A percentile compares a stretch with the other conserved stretches of the same genome.
Conservation (phyloP, 2,888 invertebrate genomes). For the Chaetoderma sp. region DNA sequence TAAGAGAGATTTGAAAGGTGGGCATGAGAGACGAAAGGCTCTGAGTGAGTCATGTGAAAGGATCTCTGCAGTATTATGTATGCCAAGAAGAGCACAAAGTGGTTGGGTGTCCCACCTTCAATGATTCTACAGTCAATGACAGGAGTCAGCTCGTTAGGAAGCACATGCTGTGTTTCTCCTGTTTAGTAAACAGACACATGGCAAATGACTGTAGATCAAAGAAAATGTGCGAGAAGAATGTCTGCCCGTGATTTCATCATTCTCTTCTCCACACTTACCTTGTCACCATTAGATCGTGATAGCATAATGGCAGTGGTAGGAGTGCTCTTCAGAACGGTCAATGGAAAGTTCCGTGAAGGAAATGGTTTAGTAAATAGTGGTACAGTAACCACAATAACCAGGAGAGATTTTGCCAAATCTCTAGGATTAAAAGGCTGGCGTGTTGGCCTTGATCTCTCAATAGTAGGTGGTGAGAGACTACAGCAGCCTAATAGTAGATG, state of each 20-base stretch:
- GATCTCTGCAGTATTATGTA: background rate
- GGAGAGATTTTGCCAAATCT: background rate
- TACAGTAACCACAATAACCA: background rate
- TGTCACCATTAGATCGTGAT: background rate
- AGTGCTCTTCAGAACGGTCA: background rate
- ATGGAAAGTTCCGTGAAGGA: background rate
- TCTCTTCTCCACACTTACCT: background rate
- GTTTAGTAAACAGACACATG: background rate
- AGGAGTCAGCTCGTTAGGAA: background rate
- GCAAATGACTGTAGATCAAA: slow-evolving; percentile 1
- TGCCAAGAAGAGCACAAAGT: background rate
- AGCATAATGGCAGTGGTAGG: slow-evolving; percentile 1
- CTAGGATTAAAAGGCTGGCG: background rate
- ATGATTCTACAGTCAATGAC: background rate
- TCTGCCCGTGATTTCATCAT: slow-evolving; percentile 6
- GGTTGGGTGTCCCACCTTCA: background rate
- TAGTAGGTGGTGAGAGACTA: too few species aligned
- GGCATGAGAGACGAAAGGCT: background rate
- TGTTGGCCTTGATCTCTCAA: background rate
- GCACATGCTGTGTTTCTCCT: slow-evolving; percentile 13
- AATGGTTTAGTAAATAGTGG: background rate
- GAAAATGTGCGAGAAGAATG: background rate
- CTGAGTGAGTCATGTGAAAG: slow-evolving; percentile 1
- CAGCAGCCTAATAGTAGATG: background rate
- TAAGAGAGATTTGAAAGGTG: background rate